Conservation (phyloP, 1,140 invertebrate species). For the Pentalonia nigronervosa region DNA sequence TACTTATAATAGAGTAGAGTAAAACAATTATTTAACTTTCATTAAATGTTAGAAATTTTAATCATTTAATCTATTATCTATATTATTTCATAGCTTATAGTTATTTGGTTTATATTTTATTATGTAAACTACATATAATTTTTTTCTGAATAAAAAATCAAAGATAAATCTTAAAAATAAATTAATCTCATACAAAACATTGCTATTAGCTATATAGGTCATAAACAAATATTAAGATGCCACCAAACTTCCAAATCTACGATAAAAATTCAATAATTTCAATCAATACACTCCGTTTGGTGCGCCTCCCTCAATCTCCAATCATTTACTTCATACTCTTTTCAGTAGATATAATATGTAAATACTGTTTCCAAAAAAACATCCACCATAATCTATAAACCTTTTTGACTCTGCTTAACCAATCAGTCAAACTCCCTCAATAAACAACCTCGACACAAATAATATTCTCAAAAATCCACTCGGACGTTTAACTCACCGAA, state of each 20-base stretch:
- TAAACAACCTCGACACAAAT: background rate
- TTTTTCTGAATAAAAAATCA: background rate
- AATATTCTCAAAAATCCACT: background rate
- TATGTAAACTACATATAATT: background rate
- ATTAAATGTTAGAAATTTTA: background rate
- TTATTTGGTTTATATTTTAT: background rate
- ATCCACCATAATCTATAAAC: background rate
- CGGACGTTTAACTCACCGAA: background rate
- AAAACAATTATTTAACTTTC: constrained; percentile 2
- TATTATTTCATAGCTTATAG: background rate
- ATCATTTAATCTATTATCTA: background rate
- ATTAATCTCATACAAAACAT: background rate
- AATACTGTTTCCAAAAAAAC: background rate
- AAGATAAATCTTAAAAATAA: background rate
- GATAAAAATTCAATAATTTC: background rate
- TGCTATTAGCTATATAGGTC: background rate
- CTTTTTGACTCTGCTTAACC: background rate
- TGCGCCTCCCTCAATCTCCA: background rate
- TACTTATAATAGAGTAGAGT: background rate
- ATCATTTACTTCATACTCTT: background rate
- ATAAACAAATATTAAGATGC: background rate
- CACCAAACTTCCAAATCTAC: background rate
- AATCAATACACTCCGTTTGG: no score
- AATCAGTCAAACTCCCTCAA: background rate
- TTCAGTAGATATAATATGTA: background rate